These are phyloP conservation scores for Distichodus sexfasciatus DNA, from an alignment of 2,797 vertebrate genomes.

Conservation along the genomic window DNA sequence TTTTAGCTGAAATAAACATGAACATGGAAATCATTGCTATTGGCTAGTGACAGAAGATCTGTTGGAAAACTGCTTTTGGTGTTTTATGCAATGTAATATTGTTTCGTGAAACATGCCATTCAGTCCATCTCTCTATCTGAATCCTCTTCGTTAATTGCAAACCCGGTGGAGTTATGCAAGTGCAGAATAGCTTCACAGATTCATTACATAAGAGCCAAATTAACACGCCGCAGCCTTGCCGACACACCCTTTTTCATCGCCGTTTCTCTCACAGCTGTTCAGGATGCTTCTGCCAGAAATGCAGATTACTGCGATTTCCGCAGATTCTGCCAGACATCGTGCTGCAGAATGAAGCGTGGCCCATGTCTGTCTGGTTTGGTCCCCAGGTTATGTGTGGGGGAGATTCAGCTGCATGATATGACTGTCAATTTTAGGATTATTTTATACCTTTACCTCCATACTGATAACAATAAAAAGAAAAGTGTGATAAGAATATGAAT, in stretches of 20 bases:
- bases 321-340: not conserved
- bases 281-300: constrained; percentile 9
- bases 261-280: constrained; percentile 23
- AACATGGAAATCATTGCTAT: too few relatives aligned
- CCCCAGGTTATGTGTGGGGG: not conserved
- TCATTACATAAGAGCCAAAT: not conserved
- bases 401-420: too few relatives aligned
- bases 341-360: not conserved
- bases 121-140: too few relatives aligned
- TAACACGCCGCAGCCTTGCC: not conserved
- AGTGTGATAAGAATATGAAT: too few relatives aligned
- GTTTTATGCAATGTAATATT: too few relatives aligned
- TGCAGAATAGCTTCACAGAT: not conserved
- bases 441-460: too few relatives aligned
- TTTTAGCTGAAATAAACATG: too few relatives aligned
- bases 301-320: constrained; percentile 19
- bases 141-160: not conserved
- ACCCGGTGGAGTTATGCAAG: not conserved
- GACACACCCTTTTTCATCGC: not conserved
- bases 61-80: too few relatives aligned
- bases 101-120: too few relatives aligned
- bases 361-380: not conserved
- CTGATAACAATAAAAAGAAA: too few relatives aligned
- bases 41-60: too few relatives aligned
- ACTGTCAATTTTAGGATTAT: too few relatives aligned